phyloP scores from a whole-genome alignment of 2,888 invertebrate genomes.

The Camponotus fellah region DNA sequence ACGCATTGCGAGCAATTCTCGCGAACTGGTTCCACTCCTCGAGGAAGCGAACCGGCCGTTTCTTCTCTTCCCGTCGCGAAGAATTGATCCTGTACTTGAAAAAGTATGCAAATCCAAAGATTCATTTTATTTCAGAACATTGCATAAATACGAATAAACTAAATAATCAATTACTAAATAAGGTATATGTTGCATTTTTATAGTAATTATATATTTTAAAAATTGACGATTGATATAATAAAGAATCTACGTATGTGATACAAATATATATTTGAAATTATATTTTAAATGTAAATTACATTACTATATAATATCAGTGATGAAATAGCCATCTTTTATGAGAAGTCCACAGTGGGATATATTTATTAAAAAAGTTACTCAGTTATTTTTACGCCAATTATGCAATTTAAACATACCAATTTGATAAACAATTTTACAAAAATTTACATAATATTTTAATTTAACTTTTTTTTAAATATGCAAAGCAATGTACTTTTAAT shows the following conservation, averaged over 20 bases:
- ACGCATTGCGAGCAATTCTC: conserved; percentile 27
- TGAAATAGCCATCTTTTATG: not conserved
- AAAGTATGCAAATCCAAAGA: not conserved
- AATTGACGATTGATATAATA: not conserved
- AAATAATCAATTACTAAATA: not conserved
- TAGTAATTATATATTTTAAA: not conserved
- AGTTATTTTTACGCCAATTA: not conserved
- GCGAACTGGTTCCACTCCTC: conserved; percentile 33
- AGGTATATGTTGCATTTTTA: not conserved
- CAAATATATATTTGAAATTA: not conserved
- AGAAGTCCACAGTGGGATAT: not conserved
- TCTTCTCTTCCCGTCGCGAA: not conserved
- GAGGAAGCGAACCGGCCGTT: not conserved
- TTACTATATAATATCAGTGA: not conserved
- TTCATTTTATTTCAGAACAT: conserved; percentile 10
- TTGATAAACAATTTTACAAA: conserved; percentile 10
- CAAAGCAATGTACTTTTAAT: not conserved
- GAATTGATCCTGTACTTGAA: conserved; percentile 15
- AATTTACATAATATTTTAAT: conserved; percentile 16
- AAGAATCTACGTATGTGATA: not conserved
- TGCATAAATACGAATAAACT: not conserved
- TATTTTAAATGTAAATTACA: not conserved
- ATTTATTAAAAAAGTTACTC: not conserved
- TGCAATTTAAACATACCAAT: not conserved
- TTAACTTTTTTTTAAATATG: not conserved